Evolutionary conservation across 2,888 invertebrate genomes (phyloP), one percentile per base, ranked within the genome.

Genomic region (Neoitamus cyanurus): DNA sequence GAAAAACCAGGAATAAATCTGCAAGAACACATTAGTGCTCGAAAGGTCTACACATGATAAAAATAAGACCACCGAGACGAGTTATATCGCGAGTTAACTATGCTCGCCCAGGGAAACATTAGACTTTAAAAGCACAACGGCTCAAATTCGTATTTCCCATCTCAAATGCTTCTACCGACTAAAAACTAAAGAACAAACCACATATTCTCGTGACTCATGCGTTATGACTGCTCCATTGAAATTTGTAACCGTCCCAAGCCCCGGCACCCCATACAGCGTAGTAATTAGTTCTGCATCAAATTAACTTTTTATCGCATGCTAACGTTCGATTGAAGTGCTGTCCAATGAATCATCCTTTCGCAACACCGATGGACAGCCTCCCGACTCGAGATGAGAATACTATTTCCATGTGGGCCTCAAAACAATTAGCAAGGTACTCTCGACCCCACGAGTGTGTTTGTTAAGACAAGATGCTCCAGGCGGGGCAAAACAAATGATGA

Each of bases 221-320:
- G 36, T 73, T 36, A 34, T 20, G 58, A 58, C 25, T 25, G 20
- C 58, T n/a, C n/a, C 48, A 48, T 34, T 31, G 34, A 73, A 73
- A 31, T 36, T 73, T 15, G 34, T 20, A 34, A 34, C n/a, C 72
- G 72, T 7, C 34, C 34, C 15, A n/a, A 73, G 31, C 72, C 48
- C 48, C 20, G 7, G 48, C 5, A 20, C 48, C 58, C 15, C 58
- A 58, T 20, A 42, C 20, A 36, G 3, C 0, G 36, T 73, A 9
- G 36, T 73, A 73, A 73, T 73, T 73, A 73, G 73, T 73, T 73
- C 73, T 36, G 73, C 73, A 73, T 73, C 15, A 36, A 73, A 73
- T 73, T 73, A 73, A 73, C 15, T 73, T 73, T 73, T 73, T 73
- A 34, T 73, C 73, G 3, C 31, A 73, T 73, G 25, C 36, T 37